Conservation (phyloP, 2,797 vertebrate genomes). For the Echeneis naucrates region DNA sequence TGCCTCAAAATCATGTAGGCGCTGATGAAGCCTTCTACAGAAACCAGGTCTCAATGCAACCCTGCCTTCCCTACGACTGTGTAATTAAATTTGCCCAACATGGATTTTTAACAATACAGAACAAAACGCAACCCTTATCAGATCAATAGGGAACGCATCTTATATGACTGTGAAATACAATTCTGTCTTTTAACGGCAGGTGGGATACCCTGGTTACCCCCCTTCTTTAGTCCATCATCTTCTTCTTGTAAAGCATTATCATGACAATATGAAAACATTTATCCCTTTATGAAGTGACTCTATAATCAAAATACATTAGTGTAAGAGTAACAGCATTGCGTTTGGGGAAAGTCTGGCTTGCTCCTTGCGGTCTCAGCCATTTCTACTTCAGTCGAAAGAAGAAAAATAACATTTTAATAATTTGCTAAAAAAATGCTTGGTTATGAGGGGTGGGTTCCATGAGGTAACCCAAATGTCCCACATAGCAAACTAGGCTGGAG, state of each 20-base stretch:
- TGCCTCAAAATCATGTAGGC: background rate
- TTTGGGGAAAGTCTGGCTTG: background rate
- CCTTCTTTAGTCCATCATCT: no score
- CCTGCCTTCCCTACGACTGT: background rate
- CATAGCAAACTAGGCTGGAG: conserved; percentile 1
- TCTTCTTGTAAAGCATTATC: conserved; percentile 2
- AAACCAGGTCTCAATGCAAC: background rate
- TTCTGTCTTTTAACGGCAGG: no score
- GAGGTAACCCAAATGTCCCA: conserved; percentile 31
- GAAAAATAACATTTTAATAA: conserved; percentile 9
- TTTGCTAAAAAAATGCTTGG: conserved; percentile 20
- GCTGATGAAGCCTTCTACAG: background rate
- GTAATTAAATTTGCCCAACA: no score
- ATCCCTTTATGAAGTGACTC: background rate
- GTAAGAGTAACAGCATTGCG: background rate
- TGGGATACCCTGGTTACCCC: no score
- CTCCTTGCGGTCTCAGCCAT: background rate
- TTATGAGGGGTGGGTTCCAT: background rate
- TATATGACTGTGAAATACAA: no score
- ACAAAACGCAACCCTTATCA: no score
- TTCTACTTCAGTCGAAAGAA: background rate
- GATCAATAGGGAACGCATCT: no score
- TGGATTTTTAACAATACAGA: no score
- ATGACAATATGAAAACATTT: background rate
- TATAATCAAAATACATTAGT: background rate